Conservation (phyloP, 2,797 vertebrate species). For the Echiichthys vipera region DNA sequence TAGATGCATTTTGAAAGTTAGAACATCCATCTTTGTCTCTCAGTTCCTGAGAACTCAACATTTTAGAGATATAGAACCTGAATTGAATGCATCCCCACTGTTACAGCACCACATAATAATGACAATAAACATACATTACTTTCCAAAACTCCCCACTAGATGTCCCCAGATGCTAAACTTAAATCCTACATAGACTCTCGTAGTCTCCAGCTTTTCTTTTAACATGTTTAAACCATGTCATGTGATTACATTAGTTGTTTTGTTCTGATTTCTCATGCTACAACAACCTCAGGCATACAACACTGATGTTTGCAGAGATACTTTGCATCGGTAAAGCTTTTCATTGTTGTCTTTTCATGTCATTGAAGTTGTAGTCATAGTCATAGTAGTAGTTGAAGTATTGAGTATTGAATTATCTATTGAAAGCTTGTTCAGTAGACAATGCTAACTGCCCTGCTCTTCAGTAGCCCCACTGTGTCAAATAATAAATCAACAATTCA, state of each 20-base stretch:
- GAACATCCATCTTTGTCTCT: background rate
- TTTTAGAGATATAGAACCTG: background rate
- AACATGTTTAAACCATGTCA: background rate
- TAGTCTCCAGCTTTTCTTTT: background rate
- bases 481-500: background rate
- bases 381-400: conserved; percentile 4
- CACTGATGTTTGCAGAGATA: conserved; percentile 37
- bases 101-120: background rate
- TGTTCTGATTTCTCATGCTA: background rate
- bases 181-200: background rate
- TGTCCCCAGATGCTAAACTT: conserved; percentile 62
- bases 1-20: background rate
- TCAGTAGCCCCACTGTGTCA: background rate
- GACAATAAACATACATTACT: background rate
- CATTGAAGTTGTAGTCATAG: conserved; percentile 8
- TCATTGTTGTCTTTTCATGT: background rate
- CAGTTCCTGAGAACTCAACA: background rate
- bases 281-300: background rate
- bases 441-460: background rate
- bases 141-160: conserved; percentile 76
- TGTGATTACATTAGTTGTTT: background rate
- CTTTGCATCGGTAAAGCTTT: conserved; percentile 25
- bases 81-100: no score
- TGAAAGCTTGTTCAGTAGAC: background rate
- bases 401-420: conserved; percentile 2